Percentiles rank a stretch among this genome's conserved stretches.
Conservation (phyloP, 1,140 invertebrate genomes). For the Drosophila watanabei region DNA sequence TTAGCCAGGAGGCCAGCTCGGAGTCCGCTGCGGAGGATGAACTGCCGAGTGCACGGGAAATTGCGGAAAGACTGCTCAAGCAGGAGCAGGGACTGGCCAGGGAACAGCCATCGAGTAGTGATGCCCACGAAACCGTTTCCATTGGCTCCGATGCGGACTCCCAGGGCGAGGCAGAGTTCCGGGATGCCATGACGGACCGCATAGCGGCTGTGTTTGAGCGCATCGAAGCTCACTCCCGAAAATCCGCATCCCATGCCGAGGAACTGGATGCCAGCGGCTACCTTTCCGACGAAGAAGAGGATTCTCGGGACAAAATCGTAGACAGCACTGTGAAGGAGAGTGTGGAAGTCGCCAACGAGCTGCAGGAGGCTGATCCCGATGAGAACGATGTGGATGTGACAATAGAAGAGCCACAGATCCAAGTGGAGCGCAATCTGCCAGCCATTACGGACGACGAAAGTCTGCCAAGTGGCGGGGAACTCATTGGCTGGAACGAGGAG, state of each 20-base stretch:
- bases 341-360: background rate
- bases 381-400: background rate
- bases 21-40: slow-evolving; percentile 50
- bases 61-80: slow-evolving; percentile 66
- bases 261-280: slow-evolving; percentile 12
- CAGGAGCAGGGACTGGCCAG: slow-evolving; percentile 30
- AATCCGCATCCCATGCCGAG: background rate
- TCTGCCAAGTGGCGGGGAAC: slow-evolving; percentile 21
- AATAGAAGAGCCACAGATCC: slow-evolving; percentile 5
- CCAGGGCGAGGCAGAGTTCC: slow-evolving; percentile 46
- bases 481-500: slow-evolving; percentile 85
- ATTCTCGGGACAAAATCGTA: slow-evolving; percentile 2
- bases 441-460: slow-evolving; percentile 22
- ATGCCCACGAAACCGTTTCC: slow-evolving; percentile 28
- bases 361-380: slow-evolving; percentile 1
- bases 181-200: slow-evolving; percentile 39
- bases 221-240: slow-evolving; percentile 34
- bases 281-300: slow-evolving; percentile 17
- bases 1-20: slow-evolving; percentile 32
- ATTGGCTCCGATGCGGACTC: slow-evolving; percentile 56
- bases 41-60: slow-evolving; percentile 69
- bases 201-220: slow-evolving; percentile 49
- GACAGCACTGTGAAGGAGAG: slow-evolving; percentile 17
- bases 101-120: background rate
- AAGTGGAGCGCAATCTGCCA: slow-evolving; percentile 43